Evolutionary conservation across 2,888 invertebrate genomes (phyloP).

Genomic region (Hirtodrosophila cameraria): DNA sequence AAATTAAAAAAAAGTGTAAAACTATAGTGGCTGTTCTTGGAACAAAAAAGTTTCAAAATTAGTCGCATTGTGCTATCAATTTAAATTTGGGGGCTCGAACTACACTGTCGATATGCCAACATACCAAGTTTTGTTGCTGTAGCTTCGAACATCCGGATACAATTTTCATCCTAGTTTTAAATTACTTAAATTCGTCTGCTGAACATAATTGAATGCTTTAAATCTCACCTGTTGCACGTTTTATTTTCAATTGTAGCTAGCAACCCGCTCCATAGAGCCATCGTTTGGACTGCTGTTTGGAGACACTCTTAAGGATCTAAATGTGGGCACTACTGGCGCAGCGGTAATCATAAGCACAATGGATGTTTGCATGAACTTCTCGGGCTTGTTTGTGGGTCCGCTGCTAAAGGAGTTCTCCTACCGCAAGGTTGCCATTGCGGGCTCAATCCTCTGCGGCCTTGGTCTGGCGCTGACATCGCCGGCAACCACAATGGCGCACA

Average conservation of each 20-base stretch:
- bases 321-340: constrained; percentile 90
- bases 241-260: constrained; percentile 86
- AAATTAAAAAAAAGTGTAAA: no score
- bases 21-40: no score
- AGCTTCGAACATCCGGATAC: no score
- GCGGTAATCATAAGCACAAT: constrained; percentile 90
- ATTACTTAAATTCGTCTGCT: no score
- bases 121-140: no score
- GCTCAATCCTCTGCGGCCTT: constrained; percentile 87
- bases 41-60: no score
- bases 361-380: constrained; percentile 91
- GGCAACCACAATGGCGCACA: constrained; percentile 89
- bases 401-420: constrained; percentile 90
- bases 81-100: no score
- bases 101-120: no score
- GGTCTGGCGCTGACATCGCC: constrained; percentile 89
- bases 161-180: neutral
- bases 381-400: constrained; percentile 91
- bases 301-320: constrained; percentile 88
- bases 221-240: neutral
- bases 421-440: constrained; percentile 89
- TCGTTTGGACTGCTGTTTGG: constrained; percentile 92
- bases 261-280: constrained; percentile 91
- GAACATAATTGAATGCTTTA: no score
- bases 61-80: no score